Evolutionary conservation across 2,113 vertebrate species (phyloP).

Genomic region (Corythornis madagascariensis): DNA sequence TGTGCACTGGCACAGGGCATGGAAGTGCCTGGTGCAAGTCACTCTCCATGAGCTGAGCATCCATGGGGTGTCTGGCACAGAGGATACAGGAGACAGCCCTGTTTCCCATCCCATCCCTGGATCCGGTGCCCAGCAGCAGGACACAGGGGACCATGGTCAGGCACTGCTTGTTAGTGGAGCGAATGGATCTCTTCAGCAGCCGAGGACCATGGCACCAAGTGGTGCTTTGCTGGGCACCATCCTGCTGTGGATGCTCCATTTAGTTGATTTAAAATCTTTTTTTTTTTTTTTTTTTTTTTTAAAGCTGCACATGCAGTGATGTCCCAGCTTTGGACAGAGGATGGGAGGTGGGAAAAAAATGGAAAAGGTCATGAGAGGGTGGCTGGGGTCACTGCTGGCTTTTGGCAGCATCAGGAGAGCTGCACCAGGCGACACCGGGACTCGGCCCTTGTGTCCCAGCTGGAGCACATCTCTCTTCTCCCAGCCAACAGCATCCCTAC

Average conservation of each 20-base stretch:
- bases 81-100: rapidly evolving
- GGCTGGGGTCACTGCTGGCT: background rate
- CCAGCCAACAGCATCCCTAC: background rate
- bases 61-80: rapidly evolving
- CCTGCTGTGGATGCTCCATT: rapidly evolving
- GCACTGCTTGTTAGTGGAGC: rapidly evolving
- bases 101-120: background rate
- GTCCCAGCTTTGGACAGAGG: background rate
- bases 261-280: rapidly evolving
- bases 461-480: background rate
- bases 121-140: background rate
- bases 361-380: background rate
- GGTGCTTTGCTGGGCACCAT: rapidly evolving
- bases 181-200: background rate
- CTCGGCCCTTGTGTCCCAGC: background rate
- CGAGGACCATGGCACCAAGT: rapidly evolving
- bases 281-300: background rate
- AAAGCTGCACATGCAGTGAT: rapidly evolving
- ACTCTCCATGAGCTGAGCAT: background rate
- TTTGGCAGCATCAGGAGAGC: background rate
- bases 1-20: rapidly evolving
- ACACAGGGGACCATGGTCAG: rapidly evolving
- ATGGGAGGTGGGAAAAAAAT: background rate
- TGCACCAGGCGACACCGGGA: rapidly evolving
- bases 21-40: background rate